Conservation (phyloP, 92 coral and sea anemone genomes). For the Siderastrea radians region DNA sequence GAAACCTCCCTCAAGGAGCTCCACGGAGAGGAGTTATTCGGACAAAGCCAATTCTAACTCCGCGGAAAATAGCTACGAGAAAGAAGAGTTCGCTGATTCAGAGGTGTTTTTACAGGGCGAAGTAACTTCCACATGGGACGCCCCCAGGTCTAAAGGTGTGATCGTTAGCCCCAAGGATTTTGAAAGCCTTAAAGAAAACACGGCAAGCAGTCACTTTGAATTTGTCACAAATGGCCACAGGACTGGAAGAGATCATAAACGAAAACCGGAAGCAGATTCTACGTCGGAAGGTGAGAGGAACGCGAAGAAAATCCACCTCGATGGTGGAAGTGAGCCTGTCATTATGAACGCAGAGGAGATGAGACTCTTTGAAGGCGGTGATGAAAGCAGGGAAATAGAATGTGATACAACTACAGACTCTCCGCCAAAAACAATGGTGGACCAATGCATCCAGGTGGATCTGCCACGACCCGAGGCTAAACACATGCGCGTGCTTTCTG, state of each 20-base stretch:
- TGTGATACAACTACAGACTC: slow-evolving; percentile 87
- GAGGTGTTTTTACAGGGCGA: slow-evolving; percentile 57
- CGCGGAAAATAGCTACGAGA: slow-evolving; percentile 1
- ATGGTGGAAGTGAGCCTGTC: slow-evolving; percentile 16
- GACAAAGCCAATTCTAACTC: slow-evolving; percentile 27
- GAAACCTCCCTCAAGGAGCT: slow-evolving; percentile 28
- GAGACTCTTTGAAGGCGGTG: slow-evolving; percentile 39
- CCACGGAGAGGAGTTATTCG: slow-evolving; percentile 22
- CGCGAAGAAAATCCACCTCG: slow-evolving; percentile 56
- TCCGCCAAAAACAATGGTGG: slow-evolving; percentile 82
- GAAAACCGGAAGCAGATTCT: slow-evolving; percentile 84
- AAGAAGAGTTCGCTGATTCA: slow-evolving; percentile 30
- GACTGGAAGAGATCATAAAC: slow-evolving; percentile 61
- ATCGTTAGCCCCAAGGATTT: slow-evolving; percentile 35
- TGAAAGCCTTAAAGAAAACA: not conserved
- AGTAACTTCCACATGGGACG: slow-evolving; percentile 50
- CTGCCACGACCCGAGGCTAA: slow-evolving; percentile 82
- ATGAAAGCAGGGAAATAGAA: slow-evolving; percentile 70
- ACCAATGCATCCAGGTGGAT: slow-evolving; percentile 96
- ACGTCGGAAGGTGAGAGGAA: slow-evolving; percentile 76
- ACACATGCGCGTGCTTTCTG: slow-evolving; percentile 87
- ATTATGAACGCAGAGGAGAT: slow-evolving; percentile 53
- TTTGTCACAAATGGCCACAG: slow-evolving; percentile 47
- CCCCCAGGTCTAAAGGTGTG: slow-evolving; percentile 20
- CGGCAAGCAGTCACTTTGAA: slow-evolving; percentile 35